phyloP scores from a whole-genome alignment of 2,797 vertebrate genomes.

The Sternarchorhynchus goeldii region DNA sequence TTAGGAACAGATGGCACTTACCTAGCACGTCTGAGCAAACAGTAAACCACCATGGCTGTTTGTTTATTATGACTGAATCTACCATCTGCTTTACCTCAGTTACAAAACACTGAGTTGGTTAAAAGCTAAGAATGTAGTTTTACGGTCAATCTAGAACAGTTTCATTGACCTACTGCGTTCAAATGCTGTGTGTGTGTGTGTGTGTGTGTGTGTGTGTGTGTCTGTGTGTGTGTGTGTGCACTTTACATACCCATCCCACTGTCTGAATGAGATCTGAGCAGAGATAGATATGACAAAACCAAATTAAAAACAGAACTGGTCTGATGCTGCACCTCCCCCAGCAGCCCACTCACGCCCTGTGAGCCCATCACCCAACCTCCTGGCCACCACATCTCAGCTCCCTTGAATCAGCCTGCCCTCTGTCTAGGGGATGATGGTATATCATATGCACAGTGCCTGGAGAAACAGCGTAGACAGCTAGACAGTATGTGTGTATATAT shows the following conservation, averaged over 20 bases:
- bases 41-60: background rate
- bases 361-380: no score
- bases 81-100: background rate
- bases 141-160: background rate
- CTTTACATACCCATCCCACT: background rate
- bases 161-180: background rate
- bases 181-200: background rate
- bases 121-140: slow-evolving; percentile 1
- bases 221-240: slow-evolving; percentile 20
- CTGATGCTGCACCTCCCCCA: background rate
- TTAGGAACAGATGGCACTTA: slow-evolving; percentile 12
- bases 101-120: background rate
- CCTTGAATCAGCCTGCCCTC: no score
- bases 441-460: background rate
- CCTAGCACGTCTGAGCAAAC: background rate
- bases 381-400: no score
- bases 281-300: slow-evolving; percentile 1
- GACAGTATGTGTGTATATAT: no score
- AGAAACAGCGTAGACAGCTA: no score
- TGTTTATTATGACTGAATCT: background rate
- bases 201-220: slow-evolving; percentile 13
- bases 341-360: background rate
- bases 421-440: background rate
- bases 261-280: background rate
- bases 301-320: background rate